A percentile compares a stretch with the other conserved stretches of the same genome.
phyloP scores from a whole-genome alignment of 2,888 invertebrate genomes.

The Thymelicus sylvestris region DNA sequence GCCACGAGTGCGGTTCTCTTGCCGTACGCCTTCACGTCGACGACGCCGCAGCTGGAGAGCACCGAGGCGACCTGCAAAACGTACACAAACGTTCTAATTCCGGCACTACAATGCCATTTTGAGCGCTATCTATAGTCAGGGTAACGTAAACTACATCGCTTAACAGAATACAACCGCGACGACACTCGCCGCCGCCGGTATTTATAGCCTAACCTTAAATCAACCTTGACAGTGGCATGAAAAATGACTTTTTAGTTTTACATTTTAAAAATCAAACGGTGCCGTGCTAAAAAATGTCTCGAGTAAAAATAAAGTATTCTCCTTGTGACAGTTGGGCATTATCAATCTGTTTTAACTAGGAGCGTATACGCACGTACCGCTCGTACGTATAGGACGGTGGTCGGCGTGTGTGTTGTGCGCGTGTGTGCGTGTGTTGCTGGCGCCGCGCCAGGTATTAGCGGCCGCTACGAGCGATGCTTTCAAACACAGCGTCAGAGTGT shows the following conservation, averaged over 20 bases:
- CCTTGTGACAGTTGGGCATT: slow-evolving; percentile 79
- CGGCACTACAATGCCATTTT: slow-evolving; percentile 32
- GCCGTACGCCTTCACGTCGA: slow-evolving; percentile 86
- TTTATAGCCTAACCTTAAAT: slow-evolving; percentile 81
- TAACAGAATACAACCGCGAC: slow-evolving; percentile 56
- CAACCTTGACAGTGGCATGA: slow-evolving; percentile 83
- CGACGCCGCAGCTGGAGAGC: slow-evolving; percentile 85
- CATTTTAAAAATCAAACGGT: slow-evolving; percentile 71
- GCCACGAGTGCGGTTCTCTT: slow-evolving; percentile 85
- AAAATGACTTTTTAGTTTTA: slow-evolving; percentile 62
- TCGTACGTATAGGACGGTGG: slow-evolving; percentile 29
- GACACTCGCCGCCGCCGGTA: slow-evolving; percentile 63
- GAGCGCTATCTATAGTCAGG: slow-evolving; percentile 29
- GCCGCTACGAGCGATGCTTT: slow-evolving; percentile 47
- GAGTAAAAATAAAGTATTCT: slow-evolving; percentile 71
- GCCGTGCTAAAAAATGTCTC: slow-evolving; percentile 58
- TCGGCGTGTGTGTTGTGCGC: slow-evolving; percentile 37
- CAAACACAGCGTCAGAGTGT: slow-evolving; percentile 43
- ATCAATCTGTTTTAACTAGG: slow-evolving; percentile 80
- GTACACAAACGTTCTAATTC: slow-evolving; percentile 35
- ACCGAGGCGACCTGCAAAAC: slow-evolving; percentile 78
- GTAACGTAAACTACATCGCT: slow-evolving; percentile 31
- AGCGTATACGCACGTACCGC: slow-evolving; percentile 52
- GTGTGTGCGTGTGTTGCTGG: slow-evolving; percentile 43
- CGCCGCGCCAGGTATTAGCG: slow-evolving; percentile 55